These are phyloP conservation scores for Ellobium chinense DNA, from an alignment of 2,888 invertebrate genomes.

Conservation along the genomic window DNA sequence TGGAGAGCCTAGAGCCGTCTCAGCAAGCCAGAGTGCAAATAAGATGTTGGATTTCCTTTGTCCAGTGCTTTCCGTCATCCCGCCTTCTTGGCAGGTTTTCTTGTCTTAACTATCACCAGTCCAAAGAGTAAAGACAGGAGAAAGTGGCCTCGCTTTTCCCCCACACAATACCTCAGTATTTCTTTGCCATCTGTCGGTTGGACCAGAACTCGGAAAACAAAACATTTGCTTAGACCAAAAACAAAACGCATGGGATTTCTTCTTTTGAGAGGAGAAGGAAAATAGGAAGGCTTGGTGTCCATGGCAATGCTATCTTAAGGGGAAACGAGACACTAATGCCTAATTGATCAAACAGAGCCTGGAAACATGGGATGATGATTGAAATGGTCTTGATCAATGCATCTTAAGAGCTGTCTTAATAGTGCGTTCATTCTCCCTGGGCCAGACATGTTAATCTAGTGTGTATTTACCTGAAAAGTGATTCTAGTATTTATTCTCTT, in stretches of 20 bases:
- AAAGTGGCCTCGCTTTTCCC: background rate
- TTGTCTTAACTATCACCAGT: conserved; percentile 24
- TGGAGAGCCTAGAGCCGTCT: conserved; percentile 7
- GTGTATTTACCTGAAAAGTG: no score
- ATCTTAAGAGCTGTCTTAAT: background rate
- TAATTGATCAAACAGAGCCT: conserved; percentile 23
- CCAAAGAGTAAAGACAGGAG: conserved; percentile 20
- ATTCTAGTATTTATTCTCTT: no score
- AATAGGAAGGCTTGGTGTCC: background rate
- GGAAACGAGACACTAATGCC: conserved; percentile 27
- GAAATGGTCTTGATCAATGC: background rate
- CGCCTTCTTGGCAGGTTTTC: conserved; percentile 24
- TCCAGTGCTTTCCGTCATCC: background rate
- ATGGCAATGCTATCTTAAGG: background rate
- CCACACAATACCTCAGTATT: background rate
- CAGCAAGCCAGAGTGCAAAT: conserved; percentile 12
- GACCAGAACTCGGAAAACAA: conserved; percentile 9
- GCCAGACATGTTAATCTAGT: no score
- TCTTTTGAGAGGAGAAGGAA: conserved; percentile 5
- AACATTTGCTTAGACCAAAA: conserved; percentile 18
- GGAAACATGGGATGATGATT: background rate
- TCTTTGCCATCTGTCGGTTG: conserved; percentile 27
- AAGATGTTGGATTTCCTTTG: conserved; percentile 29
- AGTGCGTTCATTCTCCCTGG: background rate
- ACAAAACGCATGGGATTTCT: conserved; percentile 23